These are phyloP conservation scores for Lasioglossum calceatum DNA, from an alignment of 2,888 invertebrate species.

Conservation along the genomic window DNA sequence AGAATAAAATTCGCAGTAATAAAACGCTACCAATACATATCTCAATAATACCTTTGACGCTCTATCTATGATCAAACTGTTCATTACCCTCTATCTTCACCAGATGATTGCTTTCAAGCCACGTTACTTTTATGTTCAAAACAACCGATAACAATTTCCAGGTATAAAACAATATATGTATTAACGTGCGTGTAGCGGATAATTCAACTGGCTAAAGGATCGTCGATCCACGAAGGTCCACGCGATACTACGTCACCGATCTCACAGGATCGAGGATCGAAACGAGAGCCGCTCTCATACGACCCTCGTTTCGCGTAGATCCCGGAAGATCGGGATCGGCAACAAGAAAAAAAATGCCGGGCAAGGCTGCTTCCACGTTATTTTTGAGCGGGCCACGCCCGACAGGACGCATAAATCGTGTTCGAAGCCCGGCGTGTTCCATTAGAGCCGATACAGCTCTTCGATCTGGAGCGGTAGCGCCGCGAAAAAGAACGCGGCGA, in stretches of 20 bases:
- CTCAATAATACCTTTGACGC: too few relatives aligned
- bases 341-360: conserved; percentile 26
- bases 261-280: background rate
- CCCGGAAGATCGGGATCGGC: conserved; percentile 46
- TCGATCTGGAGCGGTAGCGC: conserved; percentile 32
- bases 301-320: background rate
- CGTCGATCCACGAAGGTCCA: background rate
- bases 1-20: too few relatives aligned
- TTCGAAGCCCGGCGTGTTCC: conserved; percentile 20
- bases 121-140: background rate
- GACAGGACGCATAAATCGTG: conserved; percentile 55
- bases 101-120: background rate
- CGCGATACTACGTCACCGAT: background rate
- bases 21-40: too few relatives aligned
- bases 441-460: conserved; percentile 45
- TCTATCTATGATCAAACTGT: background rate
- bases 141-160: background rate
- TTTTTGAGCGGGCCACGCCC: conserved; percentile 51
- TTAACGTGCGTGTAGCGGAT: background rate
- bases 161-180: background rate
- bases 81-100: background rate
- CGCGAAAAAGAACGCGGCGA: conserved; percentile 49
- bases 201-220: background rate
- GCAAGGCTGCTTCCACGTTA: conserved; percentile 56
- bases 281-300: background rate